Conservation (phyloP, 2,113 vertebrate genomes). For the Notiomystis cincta region DNA sequence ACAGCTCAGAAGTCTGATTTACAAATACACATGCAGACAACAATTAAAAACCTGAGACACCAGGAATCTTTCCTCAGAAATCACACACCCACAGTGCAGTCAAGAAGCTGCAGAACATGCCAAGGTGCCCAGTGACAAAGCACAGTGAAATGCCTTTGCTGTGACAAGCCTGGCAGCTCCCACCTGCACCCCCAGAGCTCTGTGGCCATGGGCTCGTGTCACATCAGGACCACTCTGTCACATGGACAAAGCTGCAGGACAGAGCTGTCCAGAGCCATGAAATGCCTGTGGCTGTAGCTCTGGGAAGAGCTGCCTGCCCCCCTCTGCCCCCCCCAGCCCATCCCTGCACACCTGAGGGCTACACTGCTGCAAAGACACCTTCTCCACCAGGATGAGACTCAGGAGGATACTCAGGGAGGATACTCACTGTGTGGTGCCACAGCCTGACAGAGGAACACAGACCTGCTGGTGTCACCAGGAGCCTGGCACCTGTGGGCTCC, state of each 20-base stretch:
- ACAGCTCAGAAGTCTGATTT: not conserved
- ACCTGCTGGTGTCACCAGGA: not conserved
- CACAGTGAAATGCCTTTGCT: fast-evolving
- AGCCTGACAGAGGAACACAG: fast-evolving
- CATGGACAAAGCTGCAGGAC: not conserved
- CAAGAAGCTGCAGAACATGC: not conserved
- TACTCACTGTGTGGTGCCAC: not conserved
- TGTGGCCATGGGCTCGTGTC: fast-evolving
- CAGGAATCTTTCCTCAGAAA: not conserved
- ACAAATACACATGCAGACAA: not conserved
- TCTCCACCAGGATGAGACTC: not conserved
- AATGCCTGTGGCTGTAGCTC: not conserved
- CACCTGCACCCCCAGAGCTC: fast-evolving
- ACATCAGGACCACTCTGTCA: fast-evolving
- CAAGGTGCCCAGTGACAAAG: not conserved
- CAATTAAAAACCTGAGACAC: not conserved
- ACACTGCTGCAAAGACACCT: not conserved
- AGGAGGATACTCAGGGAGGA: not conserved
- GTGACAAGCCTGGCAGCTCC: not conserved
- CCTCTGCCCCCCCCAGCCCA: not conserved
- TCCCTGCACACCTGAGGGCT: not conserved
- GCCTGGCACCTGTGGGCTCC: not conserved
- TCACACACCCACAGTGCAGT: not conserved
- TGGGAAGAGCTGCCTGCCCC: not conserved
- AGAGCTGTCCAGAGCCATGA: not conserved